phyloP scores from a whole-genome alignment of 2,888 invertebrate genomes.

The Mythimna lalbum region DNA sequence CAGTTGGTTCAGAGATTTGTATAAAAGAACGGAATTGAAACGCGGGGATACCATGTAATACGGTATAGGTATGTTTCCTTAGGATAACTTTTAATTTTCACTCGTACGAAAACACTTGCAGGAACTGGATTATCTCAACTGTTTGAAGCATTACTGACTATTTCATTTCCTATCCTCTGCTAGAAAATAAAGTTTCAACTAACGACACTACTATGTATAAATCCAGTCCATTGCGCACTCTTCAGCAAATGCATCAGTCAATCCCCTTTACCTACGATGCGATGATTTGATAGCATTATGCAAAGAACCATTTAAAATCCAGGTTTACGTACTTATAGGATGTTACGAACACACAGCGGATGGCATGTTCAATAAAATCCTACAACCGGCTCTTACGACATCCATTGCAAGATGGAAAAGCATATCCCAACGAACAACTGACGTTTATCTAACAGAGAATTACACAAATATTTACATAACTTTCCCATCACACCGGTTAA shows the following conservation, averaged over 20 bases:
- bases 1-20: no score
- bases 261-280: not conserved
- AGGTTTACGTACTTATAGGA: constrained; percentile 33
- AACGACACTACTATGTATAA: not conserved
- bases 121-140: not conserved
- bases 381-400: constrained; percentile 34
- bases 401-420: constrained; percentile 21
- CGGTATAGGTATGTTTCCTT: no score
- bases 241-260: constrained; percentile 34
- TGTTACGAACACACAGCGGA: constrained; percentile 35
- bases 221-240: constrained; percentile 8
- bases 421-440: constrained; percentile 26
- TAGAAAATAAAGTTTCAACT: not conserved
- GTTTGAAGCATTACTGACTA: not conserved
- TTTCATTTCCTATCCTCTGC: not conserved
- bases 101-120: no score
- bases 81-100: no score
- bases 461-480: constrained; percentile 55
- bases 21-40: no score
- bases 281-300: constrained; percentile 23
- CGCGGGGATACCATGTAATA: no score
- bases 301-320: constrained; percentile 19
- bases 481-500: constrained; percentile 42
- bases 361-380: constrained; percentile 34
- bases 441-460: constrained; percentile 35